Conservation (phyloP, 2,888 invertebrate genomes). For the Macropis europaea region DNA sequence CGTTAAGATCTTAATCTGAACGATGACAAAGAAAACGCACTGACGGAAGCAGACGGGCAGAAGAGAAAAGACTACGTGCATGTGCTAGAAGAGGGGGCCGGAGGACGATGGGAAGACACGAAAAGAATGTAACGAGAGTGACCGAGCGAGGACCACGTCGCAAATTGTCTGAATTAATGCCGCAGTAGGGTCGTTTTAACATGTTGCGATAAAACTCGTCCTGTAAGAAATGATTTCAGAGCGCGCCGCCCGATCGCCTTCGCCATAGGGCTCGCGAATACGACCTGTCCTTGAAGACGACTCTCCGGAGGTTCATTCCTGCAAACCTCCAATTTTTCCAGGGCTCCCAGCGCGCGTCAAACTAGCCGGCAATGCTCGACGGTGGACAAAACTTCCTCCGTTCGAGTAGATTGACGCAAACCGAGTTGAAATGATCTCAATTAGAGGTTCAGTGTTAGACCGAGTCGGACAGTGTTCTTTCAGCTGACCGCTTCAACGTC, state of each 20-base stretch:
- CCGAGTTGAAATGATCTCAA: constrained; percentile 64
- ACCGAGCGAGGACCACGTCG: constrained; percentile 67
- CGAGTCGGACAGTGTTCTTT: constrained; percentile 39
- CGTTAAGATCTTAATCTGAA: not conserved
- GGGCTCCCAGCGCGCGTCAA: not conserved
- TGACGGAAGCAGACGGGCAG: constrained; percentile 14
- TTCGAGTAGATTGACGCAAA: constrained; percentile 63
- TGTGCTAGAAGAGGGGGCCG: not conserved
- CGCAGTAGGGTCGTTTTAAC: constrained; percentile 69
- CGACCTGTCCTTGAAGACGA: not conserved
- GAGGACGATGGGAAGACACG: constrained; percentile 39
- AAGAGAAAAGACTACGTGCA: not conserved
- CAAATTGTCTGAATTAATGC: constrained; percentile 76
- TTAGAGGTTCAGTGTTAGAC: constrained; percentile 54
- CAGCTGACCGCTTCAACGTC: constrained; percentile 21
- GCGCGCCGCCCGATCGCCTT: not conserved
- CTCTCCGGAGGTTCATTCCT: not conserved
- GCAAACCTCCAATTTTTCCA: not conserved
- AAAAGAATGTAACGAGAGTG: constrained; percentile 59
- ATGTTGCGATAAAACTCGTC: constrained; percentile 64
- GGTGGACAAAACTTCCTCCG: constrained; percentile 55
- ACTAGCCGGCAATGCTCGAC: not conserved
- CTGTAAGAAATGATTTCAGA: not conserved
- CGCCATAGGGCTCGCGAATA: not conserved
- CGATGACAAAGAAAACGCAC: not conserved